Percentiles rank a stretch among this genome's conserved stretches.
Conservation (phyloP, 2,113 vertebrate genomes). For the Xenopus laevis region DNA sequence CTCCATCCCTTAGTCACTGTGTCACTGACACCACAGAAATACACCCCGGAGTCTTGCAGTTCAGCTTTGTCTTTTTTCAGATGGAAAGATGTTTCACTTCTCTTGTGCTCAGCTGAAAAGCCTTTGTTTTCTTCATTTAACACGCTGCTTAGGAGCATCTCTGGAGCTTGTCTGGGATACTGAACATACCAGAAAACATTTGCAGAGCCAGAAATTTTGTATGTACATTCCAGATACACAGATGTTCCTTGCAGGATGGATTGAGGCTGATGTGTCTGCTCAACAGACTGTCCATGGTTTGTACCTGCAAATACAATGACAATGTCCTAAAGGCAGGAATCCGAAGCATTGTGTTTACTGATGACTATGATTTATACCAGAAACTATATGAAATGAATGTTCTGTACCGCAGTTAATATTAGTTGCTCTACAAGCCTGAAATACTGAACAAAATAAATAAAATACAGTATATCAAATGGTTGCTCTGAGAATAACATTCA, state of each 20-base stretch:
- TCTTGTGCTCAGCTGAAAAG: neutral
- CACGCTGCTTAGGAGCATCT: neutral
- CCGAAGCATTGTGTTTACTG: too few relatives aligned
- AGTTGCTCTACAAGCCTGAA: neutral
- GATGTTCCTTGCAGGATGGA: neutral
- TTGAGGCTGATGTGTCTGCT: neutral
- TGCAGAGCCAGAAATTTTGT: neutral
- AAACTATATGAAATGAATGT: neutral
- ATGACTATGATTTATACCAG: neutral
- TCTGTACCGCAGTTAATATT: neutral
- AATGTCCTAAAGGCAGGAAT: neutral
- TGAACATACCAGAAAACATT: neutral
- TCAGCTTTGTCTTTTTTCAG: neutral
- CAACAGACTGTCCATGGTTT: constrained; percentile 10
- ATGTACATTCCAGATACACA: constrained; percentile 21
- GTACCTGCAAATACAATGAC: constrained; percentile 9
- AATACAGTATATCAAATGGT: too few relatives aligned
- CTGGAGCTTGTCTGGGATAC: neutral
- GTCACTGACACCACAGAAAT: constrained; percentile 28
- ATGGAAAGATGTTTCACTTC: neutral
- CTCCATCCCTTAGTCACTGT: constrained; percentile 24
- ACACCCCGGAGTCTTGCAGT: constrained; percentile 28
- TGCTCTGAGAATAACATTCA: too few relatives aligned
- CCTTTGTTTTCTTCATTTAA: neutral
- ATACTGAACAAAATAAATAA: neutral